Conservation (phyloP, 35 echinoderm and acorn worm genomes). For the Apostichopus japonicus region DNA sequence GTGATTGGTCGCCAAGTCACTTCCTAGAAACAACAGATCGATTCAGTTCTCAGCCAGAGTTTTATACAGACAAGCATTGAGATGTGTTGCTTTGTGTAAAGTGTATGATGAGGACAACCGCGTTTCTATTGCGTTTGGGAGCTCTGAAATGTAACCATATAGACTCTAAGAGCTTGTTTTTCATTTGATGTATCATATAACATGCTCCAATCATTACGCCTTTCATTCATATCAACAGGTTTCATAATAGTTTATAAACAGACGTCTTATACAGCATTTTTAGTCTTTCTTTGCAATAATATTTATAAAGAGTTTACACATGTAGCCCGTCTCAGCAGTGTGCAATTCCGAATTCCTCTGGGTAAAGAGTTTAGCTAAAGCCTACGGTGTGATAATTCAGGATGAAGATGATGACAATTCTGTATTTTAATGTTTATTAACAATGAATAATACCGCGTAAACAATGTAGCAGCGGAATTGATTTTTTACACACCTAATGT, state of each 20-base stretch:
- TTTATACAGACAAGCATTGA: slow-evolving; percentile 32
- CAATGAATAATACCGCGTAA: slow-evolving; percentile 7
- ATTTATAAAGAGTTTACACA: background rate
- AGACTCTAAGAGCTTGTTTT: background rate
- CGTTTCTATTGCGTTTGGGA: too few relatives aligned
- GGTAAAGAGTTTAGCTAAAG: background rate
- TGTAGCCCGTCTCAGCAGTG: background rate
- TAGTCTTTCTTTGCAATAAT: background rate
- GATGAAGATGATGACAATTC: background rate
- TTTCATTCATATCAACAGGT: background rate
- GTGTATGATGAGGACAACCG: too few relatives aligned
- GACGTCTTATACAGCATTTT: background rate
- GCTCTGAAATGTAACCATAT: too few relatives aligned
- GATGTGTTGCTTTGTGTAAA: too few relatives aligned
- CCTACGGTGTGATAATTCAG: background rate
- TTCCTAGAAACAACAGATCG: slow-evolving; percentile 25
- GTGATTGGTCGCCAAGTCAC: slow-evolving; percentile 49
- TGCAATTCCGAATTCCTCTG: background rate
- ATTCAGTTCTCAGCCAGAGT: slow-evolving; percentile 10
- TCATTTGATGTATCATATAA: background rate
- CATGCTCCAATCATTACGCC: background rate
- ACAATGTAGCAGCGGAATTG: background rate
- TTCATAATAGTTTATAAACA: slow-evolving; percentile 11
- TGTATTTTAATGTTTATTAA: slow-evolving; percentile 21
- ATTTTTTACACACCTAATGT: slow-evolving; percentile 10